These are phyloP conservation scores for Strix aluco DNA, from an alignment of 2,113 vertebrate species.

Conservation along the genomic window DNA sequence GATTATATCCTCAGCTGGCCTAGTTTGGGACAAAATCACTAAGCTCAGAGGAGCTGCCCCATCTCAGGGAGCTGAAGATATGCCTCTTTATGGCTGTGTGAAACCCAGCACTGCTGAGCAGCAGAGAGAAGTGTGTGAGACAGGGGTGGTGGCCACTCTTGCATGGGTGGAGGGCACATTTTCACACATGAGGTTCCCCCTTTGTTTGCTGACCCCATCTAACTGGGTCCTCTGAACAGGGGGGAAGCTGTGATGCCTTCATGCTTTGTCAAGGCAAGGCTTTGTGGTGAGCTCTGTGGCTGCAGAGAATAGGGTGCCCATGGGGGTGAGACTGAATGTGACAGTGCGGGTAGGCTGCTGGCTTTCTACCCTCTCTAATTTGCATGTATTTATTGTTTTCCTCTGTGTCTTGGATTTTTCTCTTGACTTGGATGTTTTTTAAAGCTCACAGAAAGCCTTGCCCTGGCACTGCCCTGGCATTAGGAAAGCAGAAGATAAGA, in stretches of 20 bases:
- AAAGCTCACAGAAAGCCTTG: neutral
- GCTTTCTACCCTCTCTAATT: neutral
- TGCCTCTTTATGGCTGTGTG: fast-evolving
- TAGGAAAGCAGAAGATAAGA: neutral
- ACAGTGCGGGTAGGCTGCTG: neutral
- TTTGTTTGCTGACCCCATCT: neutral
- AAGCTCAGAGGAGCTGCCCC: neutral
- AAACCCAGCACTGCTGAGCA: neutral
- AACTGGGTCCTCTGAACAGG: neutral
- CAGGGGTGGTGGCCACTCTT: no score
- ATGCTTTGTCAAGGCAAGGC: neutral
- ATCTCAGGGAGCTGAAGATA: neutral
- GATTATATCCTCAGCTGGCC: neutral
- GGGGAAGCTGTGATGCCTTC: neutral
- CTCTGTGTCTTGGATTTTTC: neutral
- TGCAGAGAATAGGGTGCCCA: neutral
- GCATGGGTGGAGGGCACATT: neutral
- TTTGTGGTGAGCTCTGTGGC: neutral
- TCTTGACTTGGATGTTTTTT: neutral
- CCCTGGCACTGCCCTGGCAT: neutral
- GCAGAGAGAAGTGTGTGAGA: neutral
- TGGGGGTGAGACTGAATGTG: neutral
- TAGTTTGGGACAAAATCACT: neutral
- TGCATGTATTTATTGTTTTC: neutral
- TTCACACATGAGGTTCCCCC: neutral